phyloP scores from a whole-genome alignment of 2,113 vertebrate species.

The Notechis scutatus region DNA sequence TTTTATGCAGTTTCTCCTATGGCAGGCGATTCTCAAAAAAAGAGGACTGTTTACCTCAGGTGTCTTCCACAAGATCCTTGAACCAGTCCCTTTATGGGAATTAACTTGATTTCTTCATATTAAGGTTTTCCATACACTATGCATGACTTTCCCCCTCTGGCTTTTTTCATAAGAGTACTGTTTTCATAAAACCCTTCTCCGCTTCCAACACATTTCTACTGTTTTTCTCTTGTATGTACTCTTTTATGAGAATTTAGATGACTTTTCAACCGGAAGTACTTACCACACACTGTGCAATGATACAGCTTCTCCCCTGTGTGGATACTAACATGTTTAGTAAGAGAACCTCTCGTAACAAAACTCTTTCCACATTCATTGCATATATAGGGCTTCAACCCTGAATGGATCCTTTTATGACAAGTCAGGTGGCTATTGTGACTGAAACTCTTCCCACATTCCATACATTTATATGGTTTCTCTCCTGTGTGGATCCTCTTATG shows the following conservation, averaged over 20 bases:
- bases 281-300: neutral
- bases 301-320: neutral
- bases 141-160: neutral
- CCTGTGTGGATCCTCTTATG: neutral
- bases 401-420: neutral
- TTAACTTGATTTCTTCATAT: neutral
- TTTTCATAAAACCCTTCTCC: neutral
- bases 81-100: neutral
- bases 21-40: neutral
- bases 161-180: neutral
- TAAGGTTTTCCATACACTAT: neutral
- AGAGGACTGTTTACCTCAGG: neutral
- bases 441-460: neutral
- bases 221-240: neutral
- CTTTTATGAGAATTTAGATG: neutral
- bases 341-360: neutral
- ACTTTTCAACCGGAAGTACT: neutral
- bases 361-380: neutral
- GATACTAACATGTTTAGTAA: neutral
- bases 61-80: neutral
- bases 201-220: neutral
- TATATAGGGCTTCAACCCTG: neutral
- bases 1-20: neutral
- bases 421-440: neutral
- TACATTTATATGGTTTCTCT: neutral